Evolutionary conservation across 2,797 vertebrate species (phyloP).

Genomic region (Dendrocincla tyrannina): DNA sequence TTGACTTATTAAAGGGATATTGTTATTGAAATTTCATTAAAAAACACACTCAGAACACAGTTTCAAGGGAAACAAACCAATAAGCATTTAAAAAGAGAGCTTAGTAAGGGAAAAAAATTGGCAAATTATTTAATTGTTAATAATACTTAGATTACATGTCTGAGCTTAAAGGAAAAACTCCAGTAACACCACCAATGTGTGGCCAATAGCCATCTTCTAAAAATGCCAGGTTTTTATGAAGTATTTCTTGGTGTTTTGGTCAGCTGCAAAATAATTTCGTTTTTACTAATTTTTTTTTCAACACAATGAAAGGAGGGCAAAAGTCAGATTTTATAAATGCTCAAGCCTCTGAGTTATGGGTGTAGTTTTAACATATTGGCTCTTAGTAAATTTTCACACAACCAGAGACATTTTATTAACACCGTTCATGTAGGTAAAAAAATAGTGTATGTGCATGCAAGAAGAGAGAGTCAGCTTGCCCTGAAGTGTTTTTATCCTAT

Average conservation of each 20-base stretch:
- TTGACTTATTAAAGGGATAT: neutral
- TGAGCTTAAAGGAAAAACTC: neutral
- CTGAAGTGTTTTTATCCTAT: neutral
- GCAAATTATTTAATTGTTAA: neutral
- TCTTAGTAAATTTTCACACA: neutral
- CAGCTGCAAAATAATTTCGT: slow-evolving; percentile 1
- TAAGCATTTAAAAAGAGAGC: neutral
- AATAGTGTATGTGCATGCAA: neutral
- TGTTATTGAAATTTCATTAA: neutral
- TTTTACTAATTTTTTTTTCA: neutral
- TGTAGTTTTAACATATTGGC: neutral
- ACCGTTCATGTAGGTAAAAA: neutral
- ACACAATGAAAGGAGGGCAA: neutral
- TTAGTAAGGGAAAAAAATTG: neutral
- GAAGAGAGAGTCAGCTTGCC: neutral
- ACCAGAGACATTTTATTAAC: neutral
- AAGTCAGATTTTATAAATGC: neutral
- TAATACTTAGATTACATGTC: neutral
- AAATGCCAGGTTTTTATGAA: neutral
- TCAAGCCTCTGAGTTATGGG: neutral
- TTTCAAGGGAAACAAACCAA: neutral
- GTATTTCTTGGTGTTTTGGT: slow-evolving; percentile 5
- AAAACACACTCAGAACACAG: neutral
- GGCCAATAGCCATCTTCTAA: neutral
- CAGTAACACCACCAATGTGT: neutral